Conservation (phyloP, 2,797 vertebrate species). For the Etheostoma nigrum region DNA sequence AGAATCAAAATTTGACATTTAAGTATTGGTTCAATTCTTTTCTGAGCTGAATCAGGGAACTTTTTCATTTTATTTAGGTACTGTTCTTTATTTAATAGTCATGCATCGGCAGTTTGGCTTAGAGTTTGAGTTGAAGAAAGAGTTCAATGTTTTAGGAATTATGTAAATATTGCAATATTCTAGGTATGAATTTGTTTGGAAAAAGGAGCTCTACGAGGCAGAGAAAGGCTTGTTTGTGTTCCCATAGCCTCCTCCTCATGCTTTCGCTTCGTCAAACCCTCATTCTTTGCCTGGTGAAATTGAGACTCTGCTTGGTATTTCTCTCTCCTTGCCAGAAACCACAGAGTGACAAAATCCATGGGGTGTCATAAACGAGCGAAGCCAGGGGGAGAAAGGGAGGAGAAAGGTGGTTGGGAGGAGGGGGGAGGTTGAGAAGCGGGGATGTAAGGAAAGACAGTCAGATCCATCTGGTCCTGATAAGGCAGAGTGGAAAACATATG, state of each 20-base stretch:
- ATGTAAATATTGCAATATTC: background rate
- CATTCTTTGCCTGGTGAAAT: constrained; percentile 85
- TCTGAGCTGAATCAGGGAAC: background rate
- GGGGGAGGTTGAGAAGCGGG: constrained; percentile 49
- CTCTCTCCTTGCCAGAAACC: constrained; percentile 90
- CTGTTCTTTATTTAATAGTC: background rate
- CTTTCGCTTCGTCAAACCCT: constrained; percentile 57
- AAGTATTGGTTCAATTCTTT: background rate
- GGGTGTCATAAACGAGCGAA: constrained; percentile 88
- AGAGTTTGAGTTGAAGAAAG: background rate
- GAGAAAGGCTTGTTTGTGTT: constrained; percentile 72
- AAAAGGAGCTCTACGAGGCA: constrained; percentile 44
- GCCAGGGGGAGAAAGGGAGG: constrained; percentile 70
- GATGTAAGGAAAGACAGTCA: constrained; percentile 88
- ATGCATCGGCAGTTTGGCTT: background rate
- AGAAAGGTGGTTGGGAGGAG: constrained; percentile 81
- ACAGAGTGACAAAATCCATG: constrained; percentile 94
- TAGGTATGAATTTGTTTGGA: no score
- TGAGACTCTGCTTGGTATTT: constrained; percentile 88
- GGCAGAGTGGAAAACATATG: constrained; percentile 91
- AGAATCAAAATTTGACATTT: background rate
- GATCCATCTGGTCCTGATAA: constrained; percentile 95
- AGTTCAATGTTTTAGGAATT: background rate
- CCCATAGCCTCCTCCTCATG: constrained; percentile 56
- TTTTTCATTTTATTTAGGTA: background rate